A percentile compares a stretch with the other conserved stretches of the same genome.
Conservation (phyloP, 2,888 invertebrate species). For the Notocelia uddmanniana region DNA sequence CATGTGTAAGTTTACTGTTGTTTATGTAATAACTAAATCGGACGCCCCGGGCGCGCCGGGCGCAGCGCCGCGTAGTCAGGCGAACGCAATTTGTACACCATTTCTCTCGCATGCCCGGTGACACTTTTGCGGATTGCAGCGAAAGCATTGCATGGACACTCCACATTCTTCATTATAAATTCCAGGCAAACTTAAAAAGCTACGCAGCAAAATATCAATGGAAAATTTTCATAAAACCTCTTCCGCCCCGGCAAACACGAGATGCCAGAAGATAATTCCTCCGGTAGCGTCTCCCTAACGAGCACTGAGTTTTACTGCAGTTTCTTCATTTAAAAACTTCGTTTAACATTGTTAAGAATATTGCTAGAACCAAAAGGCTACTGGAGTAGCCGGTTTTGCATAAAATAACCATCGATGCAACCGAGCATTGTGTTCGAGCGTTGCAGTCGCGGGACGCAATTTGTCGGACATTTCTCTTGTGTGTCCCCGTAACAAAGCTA, state of each 20-base stretch:
- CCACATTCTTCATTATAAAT: slow-evolving; percentile 35
- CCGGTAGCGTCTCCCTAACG: slow-evolving; percentile 40
- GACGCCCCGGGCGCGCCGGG: slow-evolving; percentile 34
- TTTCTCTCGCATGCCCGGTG: slow-evolving; percentile 73
- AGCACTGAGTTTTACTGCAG: slow-evolving; percentile 42
- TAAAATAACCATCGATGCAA: slow-evolving; percentile 74
- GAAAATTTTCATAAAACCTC: slow-evolving; percentile 21
- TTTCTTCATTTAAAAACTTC: slow-evolving; percentile 44
- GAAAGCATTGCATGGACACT: slow-evolving; percentile 63
- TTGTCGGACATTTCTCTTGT: slow-evolving; percentile 78
- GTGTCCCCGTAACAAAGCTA: slow-evolving; percentile 74
- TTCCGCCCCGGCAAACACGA: slow-evolving; percentile 16
- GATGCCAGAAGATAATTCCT: slow-evolving; percentile 27
- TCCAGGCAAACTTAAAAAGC: background rate
- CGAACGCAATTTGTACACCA: slow-evolving; percentile 78
- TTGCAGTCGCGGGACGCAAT: slow-evolving; percentile 72
- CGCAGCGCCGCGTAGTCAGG: slow-evolving; percentile 56
- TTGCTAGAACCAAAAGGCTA: slow-evolving; percentile 45
- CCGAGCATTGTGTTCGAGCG: slow-evolving; percentile 65
- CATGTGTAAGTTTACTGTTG: slow-evolving; percentile 39
- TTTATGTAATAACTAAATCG: slow-evolving; percentile 46
- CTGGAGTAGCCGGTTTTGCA: slow-evolving; percentile 64
- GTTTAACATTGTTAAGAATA: slow-evolving; percentile 40
- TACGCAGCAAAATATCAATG: slow-evolving; percentile 27
- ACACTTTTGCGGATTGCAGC: slow-evolving; percentile 70